phyloP scores from a whole-genome alignment of 2,888 invertebrate species.

The Tholera decimalis region DNA sequence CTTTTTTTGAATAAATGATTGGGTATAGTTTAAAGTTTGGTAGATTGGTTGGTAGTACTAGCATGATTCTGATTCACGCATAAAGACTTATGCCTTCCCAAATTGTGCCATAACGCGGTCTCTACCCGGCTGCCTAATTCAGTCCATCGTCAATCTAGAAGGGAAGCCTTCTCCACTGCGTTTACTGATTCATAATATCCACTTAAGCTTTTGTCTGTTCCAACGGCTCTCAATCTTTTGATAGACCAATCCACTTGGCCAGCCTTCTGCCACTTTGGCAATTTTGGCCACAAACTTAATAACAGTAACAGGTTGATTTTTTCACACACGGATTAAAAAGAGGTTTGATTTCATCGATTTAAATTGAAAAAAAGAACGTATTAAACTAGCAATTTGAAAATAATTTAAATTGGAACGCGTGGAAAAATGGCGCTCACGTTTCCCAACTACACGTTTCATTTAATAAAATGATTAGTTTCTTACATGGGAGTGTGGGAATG shows the following conservation, averaged over 20 bases:
- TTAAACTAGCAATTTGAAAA: constrained; percentile 58
- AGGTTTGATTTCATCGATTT: constrained; percentile 32
- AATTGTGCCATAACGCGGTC: neutral
- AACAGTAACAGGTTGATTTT: constrained; percentile 36
- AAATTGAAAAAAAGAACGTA: constrained; percentile 47
- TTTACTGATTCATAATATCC: constrained; percentile 45
- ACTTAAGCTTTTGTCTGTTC: constrained; percentile 39
- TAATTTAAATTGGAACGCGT: constrained; percentile 61
- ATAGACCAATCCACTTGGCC: constrained; percentile 37
- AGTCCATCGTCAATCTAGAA: constrained; percentile 28
- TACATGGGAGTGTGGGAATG: constrained; percentile 78
- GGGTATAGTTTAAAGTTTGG: neutral
- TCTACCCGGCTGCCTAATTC: constrained; percentile 6
- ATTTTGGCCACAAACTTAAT: constrained; percentile 34
- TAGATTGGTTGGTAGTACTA: neutral
- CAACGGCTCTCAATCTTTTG: constrained; percentile 47
- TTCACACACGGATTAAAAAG: constrained; percentile 39
- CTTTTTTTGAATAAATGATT: neutral
- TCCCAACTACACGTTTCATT: constrained; percentile 66
- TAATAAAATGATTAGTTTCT: constrained; percentile 72
- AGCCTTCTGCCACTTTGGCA: constrained; percentile 15
- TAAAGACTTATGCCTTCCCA: neutral
- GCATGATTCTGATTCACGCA: neutral
- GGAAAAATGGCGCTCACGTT: constrained; percentile 63
- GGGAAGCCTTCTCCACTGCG: constrained; percentile 8